Conservation (phyloP, 2,113 vertebrate species). For the Pyxicephalus adspersus region DNA sequence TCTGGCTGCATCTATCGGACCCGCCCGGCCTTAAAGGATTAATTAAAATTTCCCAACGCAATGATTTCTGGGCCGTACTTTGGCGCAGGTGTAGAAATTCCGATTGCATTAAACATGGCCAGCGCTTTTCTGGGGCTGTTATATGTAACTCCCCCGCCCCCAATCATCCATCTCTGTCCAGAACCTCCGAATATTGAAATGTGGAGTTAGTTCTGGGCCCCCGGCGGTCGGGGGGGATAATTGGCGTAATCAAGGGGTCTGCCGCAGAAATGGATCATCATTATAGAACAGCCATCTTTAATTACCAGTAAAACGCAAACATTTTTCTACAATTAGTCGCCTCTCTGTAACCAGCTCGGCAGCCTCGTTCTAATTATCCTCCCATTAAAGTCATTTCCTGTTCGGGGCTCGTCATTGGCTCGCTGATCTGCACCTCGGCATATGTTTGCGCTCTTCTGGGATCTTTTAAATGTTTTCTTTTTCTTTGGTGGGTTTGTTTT, state of each 20-base stretch:
- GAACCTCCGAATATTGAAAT: not conserved
- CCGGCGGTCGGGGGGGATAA: slow-evolving; percentile 8
- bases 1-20: not conserved
- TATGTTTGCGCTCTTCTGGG: too few relatives aligned
- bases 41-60: not conserved
- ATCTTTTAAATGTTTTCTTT: too few relatives aligned
- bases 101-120: slow-evolving; percentile 3
- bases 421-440: not conserved
- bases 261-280: slow-evolving; percentile 13
- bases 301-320: slow-evolving; percentile 22
- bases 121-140: not conserved
- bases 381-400: slow-evolving; percentile 40
- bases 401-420: not conserved
- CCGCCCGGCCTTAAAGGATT: slow-evolving; percentile 38
- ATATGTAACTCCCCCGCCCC: not conserved
- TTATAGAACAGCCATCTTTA: slow-evolving; percentile 8
- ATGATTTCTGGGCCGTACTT: not conserved
- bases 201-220: not conserved
- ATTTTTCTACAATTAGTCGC: slow-evolving; percentile 1
- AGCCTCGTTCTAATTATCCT: slow-evolving; percentile 4
- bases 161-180: not conserved
- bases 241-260: slow-evolving; percentile 38
- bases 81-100: slow-evolving; percentile 20
- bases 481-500: too few relatives aligned
- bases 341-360: not conserved